Percentiles rank a stretch among this genome's conserved stretches.
phyloP scores from a whole-genome alignment of 2,797 vertebrate genomes.

The Enteromius fasciolatus region DNA sequence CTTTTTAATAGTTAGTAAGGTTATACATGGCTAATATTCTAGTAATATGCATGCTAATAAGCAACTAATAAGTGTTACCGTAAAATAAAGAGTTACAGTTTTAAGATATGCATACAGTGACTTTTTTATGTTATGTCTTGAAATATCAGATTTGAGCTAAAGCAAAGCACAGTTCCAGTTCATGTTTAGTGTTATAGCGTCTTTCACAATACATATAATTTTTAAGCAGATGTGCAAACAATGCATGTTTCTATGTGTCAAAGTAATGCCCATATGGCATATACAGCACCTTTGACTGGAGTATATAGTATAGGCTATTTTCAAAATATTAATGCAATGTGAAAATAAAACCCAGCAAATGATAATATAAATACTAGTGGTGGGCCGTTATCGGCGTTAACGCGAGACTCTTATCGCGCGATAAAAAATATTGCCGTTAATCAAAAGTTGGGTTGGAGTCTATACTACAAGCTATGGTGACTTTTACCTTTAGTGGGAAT shows the following conservation, averaged over 20 bases:
- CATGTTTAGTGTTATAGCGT: neutral
- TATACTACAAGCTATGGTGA: too few species aligned
- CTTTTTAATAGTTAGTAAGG: too few species aligned
- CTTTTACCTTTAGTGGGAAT: too few species aligned
- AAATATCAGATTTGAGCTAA: neutral
- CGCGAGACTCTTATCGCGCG: too few species aligned
- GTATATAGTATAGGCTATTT: neutral
- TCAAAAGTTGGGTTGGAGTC: too few species aligned
- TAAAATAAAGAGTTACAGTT: neutral
- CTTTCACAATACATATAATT: neutral
- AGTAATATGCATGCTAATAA: too few species aligned
- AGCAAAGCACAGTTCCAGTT: neutral
- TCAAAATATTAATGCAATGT: neutral
- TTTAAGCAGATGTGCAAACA: neutral
- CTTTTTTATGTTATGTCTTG: neutral
- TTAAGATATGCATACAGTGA: neutral
- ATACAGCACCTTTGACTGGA: neutral
- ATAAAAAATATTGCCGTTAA: too few species aligned
- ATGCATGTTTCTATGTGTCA: neutral
- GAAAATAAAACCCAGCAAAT: neutral
- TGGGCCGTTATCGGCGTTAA: too few species aligned
- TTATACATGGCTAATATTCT: too few species aligned
- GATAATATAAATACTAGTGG: neutral
- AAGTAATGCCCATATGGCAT: neutral
- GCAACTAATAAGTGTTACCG: too few species aligned